Evolutionary conservation across 1,140 invertebrate genomes (phyloP).

Genomic region (Nasonia vitripennis): DNA sequence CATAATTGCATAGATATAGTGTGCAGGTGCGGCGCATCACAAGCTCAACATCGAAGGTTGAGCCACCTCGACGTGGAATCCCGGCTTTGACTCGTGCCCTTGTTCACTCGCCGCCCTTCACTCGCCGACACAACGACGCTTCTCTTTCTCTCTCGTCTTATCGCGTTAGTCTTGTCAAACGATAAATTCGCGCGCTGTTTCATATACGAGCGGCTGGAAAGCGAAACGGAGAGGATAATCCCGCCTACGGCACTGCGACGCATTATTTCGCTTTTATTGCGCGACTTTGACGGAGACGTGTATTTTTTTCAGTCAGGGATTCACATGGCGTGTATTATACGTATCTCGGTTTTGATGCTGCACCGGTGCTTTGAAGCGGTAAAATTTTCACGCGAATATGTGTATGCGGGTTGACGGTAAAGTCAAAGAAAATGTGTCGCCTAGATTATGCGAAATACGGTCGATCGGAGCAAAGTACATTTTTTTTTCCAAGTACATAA

Average conservation of each 20-base stretch:
- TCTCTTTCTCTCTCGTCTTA: constrained; percentile 16
- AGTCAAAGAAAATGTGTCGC: background rate
- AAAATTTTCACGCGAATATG: background rate
- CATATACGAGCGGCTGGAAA: background rate
- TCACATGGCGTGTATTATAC: background rate
- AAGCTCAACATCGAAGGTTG: too few relatives aligned
- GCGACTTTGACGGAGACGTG: background rate
- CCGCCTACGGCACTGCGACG: too few relatives aligned
- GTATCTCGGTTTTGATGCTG: background rate
- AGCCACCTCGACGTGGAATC: background rate
- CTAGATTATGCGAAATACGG: background rate
- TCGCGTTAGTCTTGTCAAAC: constrained; percentile 29
- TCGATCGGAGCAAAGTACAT: background rate
- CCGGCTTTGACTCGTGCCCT: background rate
- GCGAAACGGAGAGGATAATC: background rate
- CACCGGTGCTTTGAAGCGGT: background rate
- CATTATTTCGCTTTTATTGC: background rate
- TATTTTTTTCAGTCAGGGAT: background rate
- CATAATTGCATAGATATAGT: too few relatives aligned
- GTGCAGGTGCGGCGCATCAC: too few relatives aligned
- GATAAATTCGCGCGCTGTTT: background rate
- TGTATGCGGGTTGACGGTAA: background rate
- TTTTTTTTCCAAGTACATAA: background rate
- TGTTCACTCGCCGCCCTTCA: background rate
- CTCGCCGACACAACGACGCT: too few relatives aligned